Percentiles rank a stretch among this genome's conserved stretches.
Conservation (phyloP, 2,888 invertebrate species). For the Heteromurus nitidus region DNA sequence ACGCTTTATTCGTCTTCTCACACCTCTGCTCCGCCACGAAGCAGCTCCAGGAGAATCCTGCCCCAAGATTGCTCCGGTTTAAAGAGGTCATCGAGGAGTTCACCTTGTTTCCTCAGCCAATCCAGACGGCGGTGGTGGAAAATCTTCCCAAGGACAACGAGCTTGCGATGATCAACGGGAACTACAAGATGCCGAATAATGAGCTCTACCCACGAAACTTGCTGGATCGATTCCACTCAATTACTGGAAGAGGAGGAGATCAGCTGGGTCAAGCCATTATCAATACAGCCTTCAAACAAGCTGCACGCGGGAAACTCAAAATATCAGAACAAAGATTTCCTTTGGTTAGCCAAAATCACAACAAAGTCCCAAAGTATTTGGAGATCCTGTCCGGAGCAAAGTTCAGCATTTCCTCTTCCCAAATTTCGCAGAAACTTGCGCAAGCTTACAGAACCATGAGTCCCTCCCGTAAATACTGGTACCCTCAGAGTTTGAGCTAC, state of each 20-base stretch:
- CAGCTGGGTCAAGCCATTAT: constrained; percentile 48
- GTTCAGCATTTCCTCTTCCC: constrained; percentile 24
- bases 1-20: constrained; percentile 56
- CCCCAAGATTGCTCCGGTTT: neutral
- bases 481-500: constrained; percentile 45
- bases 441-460: constrained; percentile 18
- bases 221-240: constrained; percentile 31
- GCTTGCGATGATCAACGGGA: constrained; percentile 40
- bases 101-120: constrained; percentile 53
- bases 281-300: constrained; percentile 25
- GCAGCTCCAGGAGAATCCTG: constrained; percentile 11
- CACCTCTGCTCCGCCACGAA: constrained; percentile 51
- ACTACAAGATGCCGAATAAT: constrained; percentile 48
- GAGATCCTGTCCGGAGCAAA: constrained; percentile 10
- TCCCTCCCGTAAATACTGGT: neutral
- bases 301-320: neutral
- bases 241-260: constrained; percentile 31
- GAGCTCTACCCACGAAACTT: constrained; percentile 55
- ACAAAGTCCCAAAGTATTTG: constrained; percentile 17
- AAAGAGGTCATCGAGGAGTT: constrained; percentile 44
- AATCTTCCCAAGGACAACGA: constrained; percentile 38
- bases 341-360: constrained; percentile 9
- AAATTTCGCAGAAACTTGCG: constrained; percentile 35
- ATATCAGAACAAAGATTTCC: neutral
- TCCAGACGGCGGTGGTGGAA: constrained; percentile 43